Base-by-base conservation (phyloP, 2,888 invertebrate genomes). In the Lymantria dispar region DNA sequence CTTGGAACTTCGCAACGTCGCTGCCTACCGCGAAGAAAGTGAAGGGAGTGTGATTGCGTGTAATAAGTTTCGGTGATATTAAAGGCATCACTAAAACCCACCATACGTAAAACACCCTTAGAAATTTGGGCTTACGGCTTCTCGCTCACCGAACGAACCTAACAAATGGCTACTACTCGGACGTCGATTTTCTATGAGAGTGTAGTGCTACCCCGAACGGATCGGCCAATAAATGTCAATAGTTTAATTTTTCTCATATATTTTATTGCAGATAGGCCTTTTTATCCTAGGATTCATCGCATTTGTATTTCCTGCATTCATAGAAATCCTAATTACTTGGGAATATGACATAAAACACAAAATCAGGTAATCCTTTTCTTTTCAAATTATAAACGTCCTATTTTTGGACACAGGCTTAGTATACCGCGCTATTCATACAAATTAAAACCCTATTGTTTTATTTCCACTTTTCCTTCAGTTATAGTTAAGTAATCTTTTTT, bases 251-350 rank as follows among this genome's bases (percentile, higher is more conserved):
- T n/a, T 14, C 0, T 29, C 11, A 40, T 15, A 0, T 8, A 30
- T 30, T 30, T 43, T 0, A 5, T 65, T 64, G 46, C 70, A 87
- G 87, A 12, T 85, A 0, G 85, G 87, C 0, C 78, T 75, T 43
- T 80, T 85, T 52, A 74, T 81, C n/a, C 52, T 82, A 9, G 74
- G 76, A 0, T 70, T 81, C 30, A 60, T 73, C 5, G 71, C 70
- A 0, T 74, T 87, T n/a, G 55, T 85, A 14, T 80, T 81, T 43
- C 87, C 87, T 7, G 76, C 85, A 0, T 44, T 82, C 2, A 80
- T 87, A 9, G 82, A 84, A 8, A 65, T 57, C 30, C 45, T 82
- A 3, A 76, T 84, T 0, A 74, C 61, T 1, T 87, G 83, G 82
- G 64, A 62, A 7, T 69, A 78, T 5, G 60, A 63, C 5, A 36